These are phyloP conservation scores for Neoseiulus cucumeris DNA, from an alignment of 1,140 invertebrate genomes.

Conservation along the genomic window DNA sequence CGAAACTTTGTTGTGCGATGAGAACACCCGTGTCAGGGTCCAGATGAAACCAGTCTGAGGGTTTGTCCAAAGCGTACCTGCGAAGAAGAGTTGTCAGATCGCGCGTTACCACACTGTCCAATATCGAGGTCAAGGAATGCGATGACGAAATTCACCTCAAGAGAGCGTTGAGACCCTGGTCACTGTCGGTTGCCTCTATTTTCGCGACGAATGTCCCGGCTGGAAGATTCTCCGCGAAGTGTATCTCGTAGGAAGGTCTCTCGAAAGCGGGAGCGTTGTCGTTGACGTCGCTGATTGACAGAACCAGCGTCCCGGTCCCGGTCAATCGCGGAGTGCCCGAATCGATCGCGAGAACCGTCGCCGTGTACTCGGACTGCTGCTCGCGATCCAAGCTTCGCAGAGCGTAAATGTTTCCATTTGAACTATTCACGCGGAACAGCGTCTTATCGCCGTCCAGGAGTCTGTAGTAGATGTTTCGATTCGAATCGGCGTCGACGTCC, in stretches of 20 bases:
- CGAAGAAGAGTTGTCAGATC: neutral
- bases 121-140: too few species aligned
- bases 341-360: slow-evolving; percentile 74
- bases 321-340: slow-evolving; percentile 70
- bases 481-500: slow-evolving; percentile 71
- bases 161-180: slow-evolving; percentile 17
- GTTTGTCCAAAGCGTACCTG: slow-evolving; percentile 14
- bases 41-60: slow-evolving; percentile 18
- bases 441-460: slow-evolving; percentile 74
- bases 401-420: slow-evolving; percentile 62
- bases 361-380: slow-evolving; percentile 46
- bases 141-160: slow-evolving; percentile 16
- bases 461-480: slow-evolving; percentile 71
- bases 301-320: slow-evolving; percentile 59
- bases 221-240: slow-evolving; percentile 46
- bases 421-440: slow-evolving; percentile 57
- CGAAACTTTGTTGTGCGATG: slow-evolving; percentile 27
- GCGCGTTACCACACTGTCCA: too few species aligned
- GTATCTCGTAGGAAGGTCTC: slow-evolving; percentile 38
- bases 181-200: slow-evolving; percentile 17
- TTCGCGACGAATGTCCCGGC: slow-evolving; percentile 14
- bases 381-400: slow-evolving; percentile 61
- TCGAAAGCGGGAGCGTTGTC: slow-evolving; percentile 59
- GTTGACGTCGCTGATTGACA: slow-evolving; percentile 73
- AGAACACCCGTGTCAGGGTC: slow-evolving; percentile 22